A percentile compares a stretch with the other conserved stretches of the same genome.
Conservation (phyloP, 2,888 invertebrate species). For the Sinodicranocentrus sp. region DNA sequence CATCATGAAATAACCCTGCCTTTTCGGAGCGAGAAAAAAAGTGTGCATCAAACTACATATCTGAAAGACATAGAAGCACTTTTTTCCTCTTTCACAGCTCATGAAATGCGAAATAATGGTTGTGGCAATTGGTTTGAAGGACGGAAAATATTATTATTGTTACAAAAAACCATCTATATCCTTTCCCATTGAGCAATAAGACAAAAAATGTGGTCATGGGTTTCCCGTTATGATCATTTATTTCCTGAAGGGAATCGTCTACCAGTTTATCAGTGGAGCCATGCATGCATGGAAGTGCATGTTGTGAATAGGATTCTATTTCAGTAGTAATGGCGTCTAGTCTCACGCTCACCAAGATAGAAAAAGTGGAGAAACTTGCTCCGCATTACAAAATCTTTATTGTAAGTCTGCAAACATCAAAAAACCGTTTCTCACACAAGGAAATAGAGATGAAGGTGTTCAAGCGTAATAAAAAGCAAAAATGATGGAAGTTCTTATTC, state of each 20-base stretch:
- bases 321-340: no score
- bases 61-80: not conserved
- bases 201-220: slow-evolving; percentile 12
- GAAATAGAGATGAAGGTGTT: slow-evolving; percentile 41
- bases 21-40: not conserved
- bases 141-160: slow-evolving; percentile 12
- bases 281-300: no score
- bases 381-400: slow-evolving; percentile 25
- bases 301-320: no score
- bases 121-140: slow-evolving; percentile 25
- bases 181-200: not conserved
- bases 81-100: slow-evolving; percentile 12
- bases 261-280: slow-evolving; percentile 20
- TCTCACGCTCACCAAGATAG: no score
- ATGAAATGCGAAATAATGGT: slow-evolving; percentile 20
- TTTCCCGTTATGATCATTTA: slow-evolving; percentile 2
- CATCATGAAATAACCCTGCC: not conserved
- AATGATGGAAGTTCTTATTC: slow-evolving; percentile 27
- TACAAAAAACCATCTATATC: not conserved
- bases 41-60: not conserved
- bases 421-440: not conserved
- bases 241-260: not conserved
- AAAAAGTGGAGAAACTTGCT: not conserved
- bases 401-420: slow-evolving; percentile 6
- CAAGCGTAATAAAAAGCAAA: slow-evolving; percentile 46